These are phyloP conservation scores for Drosophila erecta DNA, from an alignment of 1,140 invertebrate species.

Conservation along the genomic window DNA sequence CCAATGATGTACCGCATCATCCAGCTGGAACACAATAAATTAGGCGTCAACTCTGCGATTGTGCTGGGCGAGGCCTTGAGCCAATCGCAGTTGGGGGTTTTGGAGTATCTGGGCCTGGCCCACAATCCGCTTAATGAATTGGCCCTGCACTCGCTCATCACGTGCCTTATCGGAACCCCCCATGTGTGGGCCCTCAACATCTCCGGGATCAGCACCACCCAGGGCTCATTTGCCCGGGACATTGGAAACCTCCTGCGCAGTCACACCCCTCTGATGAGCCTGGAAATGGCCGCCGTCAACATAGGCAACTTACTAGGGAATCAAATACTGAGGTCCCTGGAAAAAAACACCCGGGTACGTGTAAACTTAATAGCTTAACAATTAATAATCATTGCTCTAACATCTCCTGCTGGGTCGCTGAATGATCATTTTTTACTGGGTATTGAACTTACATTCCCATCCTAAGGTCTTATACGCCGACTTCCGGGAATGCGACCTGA, in stretches of 20 bases:
- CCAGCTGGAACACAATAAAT: conserved; percentile 54
- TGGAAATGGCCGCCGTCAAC: conserved; percentile 52
- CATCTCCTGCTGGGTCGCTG: too few species aligned
- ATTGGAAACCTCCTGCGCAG: conserved; percentile 28
- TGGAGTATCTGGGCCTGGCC: conserved; percentile 61
- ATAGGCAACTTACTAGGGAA: conserved; percentile 10
- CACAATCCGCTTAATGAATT: conserved; percentile 38
- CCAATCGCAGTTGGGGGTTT: neutral
- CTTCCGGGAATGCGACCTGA: conserved; percentile 57
- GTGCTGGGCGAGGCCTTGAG: conserved; percentile 10
- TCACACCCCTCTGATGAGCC: conserved; percentile 26
- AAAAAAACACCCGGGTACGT: conserved; percentile 25
- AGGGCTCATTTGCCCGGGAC: neutral
- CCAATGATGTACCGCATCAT: conserved; percentile 22
- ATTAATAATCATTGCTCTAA: too few species aligned
- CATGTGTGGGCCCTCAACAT: conserved; percentile 47
- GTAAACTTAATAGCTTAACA: neutral
- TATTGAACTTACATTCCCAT: neutral
- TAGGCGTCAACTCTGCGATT: conserved; percentile 19
- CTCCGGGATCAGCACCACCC: conserved; percentile 6
- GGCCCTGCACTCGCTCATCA: conserved; percentile 25
- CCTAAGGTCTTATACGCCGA: conserved; percentile 42
- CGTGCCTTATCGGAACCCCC: conserved; percentile 14
- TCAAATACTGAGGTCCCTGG: conserved; percentile 28
- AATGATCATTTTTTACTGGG: neutral